A percentile compares a stretch with the other conserved stretches of the same genome.
Conservation (phyloP, 2,888 invertebrate genomes). For the Phorcus lineatus region DNA sequence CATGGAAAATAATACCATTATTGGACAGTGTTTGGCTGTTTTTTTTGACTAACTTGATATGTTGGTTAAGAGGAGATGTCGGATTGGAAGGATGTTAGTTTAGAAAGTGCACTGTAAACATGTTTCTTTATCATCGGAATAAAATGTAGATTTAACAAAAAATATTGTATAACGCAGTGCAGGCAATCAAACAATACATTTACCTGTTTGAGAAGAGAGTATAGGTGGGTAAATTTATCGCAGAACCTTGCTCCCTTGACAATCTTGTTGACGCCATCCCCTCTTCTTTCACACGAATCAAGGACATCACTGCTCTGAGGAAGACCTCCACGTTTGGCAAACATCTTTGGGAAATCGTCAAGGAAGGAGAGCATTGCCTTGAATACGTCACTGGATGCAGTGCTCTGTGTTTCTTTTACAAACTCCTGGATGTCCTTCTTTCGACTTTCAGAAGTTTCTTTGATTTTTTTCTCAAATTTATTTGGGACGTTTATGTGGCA, state of each 20-base stretch:
- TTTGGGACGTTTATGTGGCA: not conserved
- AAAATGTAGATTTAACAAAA: too few relatives aligned
- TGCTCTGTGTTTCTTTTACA: not conserved
- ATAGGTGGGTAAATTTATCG: not conserved
- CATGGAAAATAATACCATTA: too few relatives aligned
- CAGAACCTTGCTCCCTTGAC: constrained; percentile 8
- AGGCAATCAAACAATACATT: too few relatives aligned
- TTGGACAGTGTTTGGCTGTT: too few relatives aligned
- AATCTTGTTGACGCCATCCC: not conserved
- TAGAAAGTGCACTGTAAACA: too few relatives aligned
- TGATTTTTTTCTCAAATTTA: not conserved
- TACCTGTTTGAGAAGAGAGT: not conserved
- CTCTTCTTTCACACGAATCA: not conserved
- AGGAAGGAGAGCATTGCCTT: not conserved
- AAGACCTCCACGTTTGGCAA: not conserved
- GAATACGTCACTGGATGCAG: not conserved
- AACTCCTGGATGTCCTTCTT: not conserved
- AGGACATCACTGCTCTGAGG: not conserved
- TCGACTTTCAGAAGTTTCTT: not conserved
- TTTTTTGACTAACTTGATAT: too few relatives aligned
- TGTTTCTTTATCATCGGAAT: too few relatives aligned
- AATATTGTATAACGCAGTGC: too few relatives aligned
- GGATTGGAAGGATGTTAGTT: too few relatives aligned
- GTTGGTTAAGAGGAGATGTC: too few relatives aligned
- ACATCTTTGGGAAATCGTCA: not conserved